These are phyloP conservation scores for Cremastobaeus sp. DNA, from an alignment of 2,888 invertebrate species.

Conservation along the genomic window DNA sequence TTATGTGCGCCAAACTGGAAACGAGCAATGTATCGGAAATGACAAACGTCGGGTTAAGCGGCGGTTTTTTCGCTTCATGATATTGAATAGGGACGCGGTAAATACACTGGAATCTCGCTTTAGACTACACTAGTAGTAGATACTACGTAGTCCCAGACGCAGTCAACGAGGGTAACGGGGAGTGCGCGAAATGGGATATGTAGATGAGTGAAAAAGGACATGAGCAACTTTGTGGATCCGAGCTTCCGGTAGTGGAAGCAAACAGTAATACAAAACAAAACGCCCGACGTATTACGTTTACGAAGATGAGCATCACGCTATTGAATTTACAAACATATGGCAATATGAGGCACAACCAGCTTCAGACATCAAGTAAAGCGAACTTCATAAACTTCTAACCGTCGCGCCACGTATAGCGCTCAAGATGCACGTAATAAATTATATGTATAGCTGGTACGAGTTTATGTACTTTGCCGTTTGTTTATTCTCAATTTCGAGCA, in stretches of 20 bases:
- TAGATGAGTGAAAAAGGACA: constrained; percentile 50
- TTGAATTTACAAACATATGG: constrained; percentile 72
- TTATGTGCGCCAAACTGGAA: constrained; percentile 1
- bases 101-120: constrained; percentile 39
- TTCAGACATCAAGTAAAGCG: constrained; percentile 30
- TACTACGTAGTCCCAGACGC: constrained; percentile 42
- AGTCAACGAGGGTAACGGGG: constrained; percentile 53
- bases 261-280: constrained; percentile 64
- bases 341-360: constrained; percentile 54
- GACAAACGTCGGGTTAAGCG: neutral
- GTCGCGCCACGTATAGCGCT: neutral
- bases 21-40: neutral
- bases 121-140: constrained; percentile 11
- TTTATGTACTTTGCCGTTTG: neutral
- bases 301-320: constrained; percentile 61
- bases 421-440: constrained; percentile 23
- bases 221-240: constrained; percentile 32
- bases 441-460: neutral
- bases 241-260: constrained; percentile 57
- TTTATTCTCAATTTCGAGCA: neutral
- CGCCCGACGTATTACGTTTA: constrained; percentile 68
- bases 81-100: constrained; percentile 8
- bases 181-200: constrained; percentile 59
- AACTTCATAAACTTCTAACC: constrained; percentile 35
- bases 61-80: constrained; percentile 1